A percentile compares a stretch with the other conserved stretches of the same genome.
Conservation (phyloP, 2,888 invertebrate species). For the Pyrrhia umbra region DNA sequence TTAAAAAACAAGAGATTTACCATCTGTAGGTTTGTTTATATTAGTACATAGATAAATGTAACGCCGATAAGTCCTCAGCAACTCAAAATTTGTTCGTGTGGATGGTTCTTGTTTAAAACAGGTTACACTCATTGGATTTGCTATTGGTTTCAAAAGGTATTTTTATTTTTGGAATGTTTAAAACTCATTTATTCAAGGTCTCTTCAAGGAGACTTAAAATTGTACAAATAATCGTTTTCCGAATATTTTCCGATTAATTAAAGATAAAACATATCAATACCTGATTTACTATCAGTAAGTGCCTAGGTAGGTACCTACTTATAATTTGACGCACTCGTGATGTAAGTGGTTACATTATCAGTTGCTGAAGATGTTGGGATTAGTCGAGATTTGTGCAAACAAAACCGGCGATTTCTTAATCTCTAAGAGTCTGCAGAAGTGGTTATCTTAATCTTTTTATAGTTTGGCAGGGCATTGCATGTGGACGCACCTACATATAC, state of each 20-base stretch:
- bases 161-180: neutral
- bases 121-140: slow-evolving; percentile 29
- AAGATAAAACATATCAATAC: slow-evolving; percentile 42
- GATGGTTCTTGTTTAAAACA: slow-evolving; percentile 27
- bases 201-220: neutral
- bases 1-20: slow-evolving; percentile 38
- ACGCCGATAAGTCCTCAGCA: slow-evolving; percentile 10
- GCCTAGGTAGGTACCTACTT: slow-evolving; percentile 46
- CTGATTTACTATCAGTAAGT: slow-evolving; percentile 53
- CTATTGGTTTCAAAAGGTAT: slow-evolving; percentile 1
- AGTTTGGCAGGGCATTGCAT: slow-evolving; percentile 37
- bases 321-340: slow-evolving; percentile 49
- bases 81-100: slow-evolving; percentile 4
- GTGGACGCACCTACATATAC: slow-evolving; percentile 11
- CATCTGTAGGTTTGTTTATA: slow-evolving; percentile 27
- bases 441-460: slow-evolving; percentile 58
- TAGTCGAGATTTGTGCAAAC: slow-evolving; percentile 73
- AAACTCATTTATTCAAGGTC: neutral
- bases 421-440: slow-evolving; percentile 51
- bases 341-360: slow-evolving; percentile 61
- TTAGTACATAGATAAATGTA: neutral
- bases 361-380: slow-evolving; percentile 69
- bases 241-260: slow-evolving; percentile 28
- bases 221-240: neutral
- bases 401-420: slow-evolving; percentile 59